phyloP scores from a whole-genome alignment of 2,888 invertebrate genomes.

The Halocaridina rubra region DNA sequence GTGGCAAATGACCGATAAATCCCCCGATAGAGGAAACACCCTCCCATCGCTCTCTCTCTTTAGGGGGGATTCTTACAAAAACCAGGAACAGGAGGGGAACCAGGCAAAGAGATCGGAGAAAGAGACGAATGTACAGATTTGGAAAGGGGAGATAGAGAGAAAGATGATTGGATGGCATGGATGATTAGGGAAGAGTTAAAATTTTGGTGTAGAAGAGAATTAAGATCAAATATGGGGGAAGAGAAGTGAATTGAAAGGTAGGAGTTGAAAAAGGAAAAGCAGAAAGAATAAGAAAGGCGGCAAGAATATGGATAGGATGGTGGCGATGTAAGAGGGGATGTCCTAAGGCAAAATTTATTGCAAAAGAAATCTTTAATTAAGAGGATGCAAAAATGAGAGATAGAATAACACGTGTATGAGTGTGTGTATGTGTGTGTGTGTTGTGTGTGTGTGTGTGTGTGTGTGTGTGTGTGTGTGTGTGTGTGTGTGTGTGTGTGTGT shows the following conservation, averaged over 20 bases:
- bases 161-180: neutral
- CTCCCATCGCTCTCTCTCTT: neutral
- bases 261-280: neutral
- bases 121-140: neutral
- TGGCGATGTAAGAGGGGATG: neutral
- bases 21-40: conserved; percentile 23
- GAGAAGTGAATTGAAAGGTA: neutral
- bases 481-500: too few relatives aligned
- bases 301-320: neutral
- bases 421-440: too few relatives aligned
- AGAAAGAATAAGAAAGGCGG: neutral
- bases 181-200: neutral
- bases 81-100: neutral
- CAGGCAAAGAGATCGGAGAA: neutral
- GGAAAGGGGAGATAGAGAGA: neutral
- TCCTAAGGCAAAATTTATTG: neutral
- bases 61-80: neutral
- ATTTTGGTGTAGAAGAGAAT: neutral
- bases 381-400: too few relatives aligned
- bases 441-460: too few relatives aligned
- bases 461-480: too few relatives aligned
- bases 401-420: too few relatives aligned
- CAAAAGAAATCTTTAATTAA: too few relatives aligned
- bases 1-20: conserved; percentile 34
- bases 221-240: neutral